Percentiles rank a stretch among this genome's conserved stretches.
phyloP scores from a whole-genome alignment of 2,888 invertebrate genomes.

The Catocala sponsa region DNA sequence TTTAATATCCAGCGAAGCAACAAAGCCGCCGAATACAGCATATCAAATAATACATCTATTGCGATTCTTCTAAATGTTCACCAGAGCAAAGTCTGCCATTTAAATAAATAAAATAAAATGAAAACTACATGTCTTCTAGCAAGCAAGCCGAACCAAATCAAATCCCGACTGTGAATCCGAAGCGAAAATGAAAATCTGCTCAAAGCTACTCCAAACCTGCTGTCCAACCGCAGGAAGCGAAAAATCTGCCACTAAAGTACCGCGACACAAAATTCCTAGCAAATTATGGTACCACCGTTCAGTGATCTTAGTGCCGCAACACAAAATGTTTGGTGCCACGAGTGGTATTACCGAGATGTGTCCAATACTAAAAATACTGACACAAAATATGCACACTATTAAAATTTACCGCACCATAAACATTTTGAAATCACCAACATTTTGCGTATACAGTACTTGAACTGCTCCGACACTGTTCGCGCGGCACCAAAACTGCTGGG shows the following conservation, averaged over 20 bases:
- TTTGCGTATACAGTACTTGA: not conserved
- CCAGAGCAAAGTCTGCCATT: too few species aligned
- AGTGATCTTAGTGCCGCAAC: constrained; percentile 1
- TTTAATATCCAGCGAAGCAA: constrained; percentile 14
- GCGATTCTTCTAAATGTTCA: not conserved
- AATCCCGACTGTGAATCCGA: constrained; percentile 22
- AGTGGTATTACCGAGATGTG: too few species aligned
- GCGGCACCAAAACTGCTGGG: constrained; percentile 1
- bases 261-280: constrained; percentile 12
- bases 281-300: not conserved
- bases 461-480: not conserved
- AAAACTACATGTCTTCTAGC: not conserved
- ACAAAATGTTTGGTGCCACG: not conserved
- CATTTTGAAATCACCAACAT: too few species aligned
- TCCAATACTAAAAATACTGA: too few species aligned
- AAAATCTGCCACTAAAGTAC: constrained; percentile 16
- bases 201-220: constrained; percentile 16
- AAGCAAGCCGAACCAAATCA: constrained; percentile 14
- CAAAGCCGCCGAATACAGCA: constrained; percentile 9
- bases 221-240: constrained; percentile 23
- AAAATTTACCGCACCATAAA: too few species aligned
- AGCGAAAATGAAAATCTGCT: constrained; percentile 24
- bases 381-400: too few species aligned
- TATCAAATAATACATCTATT: not conserved
- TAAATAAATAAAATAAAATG: not conserved